A percentile compares a stretch with the other conserved stretches of the same genome.
Evolutionary conservation across 2,113 vertebrate genomes (phyloP).

Genomic region (Dicaeum eximium): DNA sequence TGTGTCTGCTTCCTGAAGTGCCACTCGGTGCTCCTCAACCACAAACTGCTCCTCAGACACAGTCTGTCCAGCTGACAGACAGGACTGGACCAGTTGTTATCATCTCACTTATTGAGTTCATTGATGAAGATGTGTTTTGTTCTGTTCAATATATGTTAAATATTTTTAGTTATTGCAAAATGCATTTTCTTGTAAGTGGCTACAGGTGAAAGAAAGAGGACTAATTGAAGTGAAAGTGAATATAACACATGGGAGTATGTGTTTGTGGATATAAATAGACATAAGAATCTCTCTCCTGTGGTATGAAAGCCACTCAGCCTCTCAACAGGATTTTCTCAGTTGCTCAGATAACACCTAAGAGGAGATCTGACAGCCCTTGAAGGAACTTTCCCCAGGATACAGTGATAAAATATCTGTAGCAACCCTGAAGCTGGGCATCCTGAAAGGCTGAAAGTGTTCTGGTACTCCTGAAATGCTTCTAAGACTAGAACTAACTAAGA

Average conservation of each 20-base stretch:
- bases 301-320: not conserved
- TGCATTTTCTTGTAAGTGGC: not conserved
- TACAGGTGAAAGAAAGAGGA: not conserved
- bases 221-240: not conserved
- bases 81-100: too few species aligned
- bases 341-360: not conserved
- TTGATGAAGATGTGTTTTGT: not conserved
- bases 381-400: not conserved
- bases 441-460: not conserved
- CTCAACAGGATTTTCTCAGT: not conserved
- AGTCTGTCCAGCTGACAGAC: not conserved
- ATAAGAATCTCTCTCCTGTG: not conserved
- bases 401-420: not conserved
- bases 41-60: too few species aligned
- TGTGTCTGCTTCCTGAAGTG: not conserved
- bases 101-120: too few species aligned
- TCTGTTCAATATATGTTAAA: not conserved
- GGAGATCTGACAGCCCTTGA: not conserved
- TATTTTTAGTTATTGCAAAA: not conserved
- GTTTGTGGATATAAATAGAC: not conserved
- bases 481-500: too few species aligned
- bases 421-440: not conserved
- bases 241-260: fast-evolving
- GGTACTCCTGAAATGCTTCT: not conserved
- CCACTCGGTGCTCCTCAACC: not conserved